Conservation (phyloP, 2,888 invertebrate genomes). For the Pemphredon lugubris region DNA sequence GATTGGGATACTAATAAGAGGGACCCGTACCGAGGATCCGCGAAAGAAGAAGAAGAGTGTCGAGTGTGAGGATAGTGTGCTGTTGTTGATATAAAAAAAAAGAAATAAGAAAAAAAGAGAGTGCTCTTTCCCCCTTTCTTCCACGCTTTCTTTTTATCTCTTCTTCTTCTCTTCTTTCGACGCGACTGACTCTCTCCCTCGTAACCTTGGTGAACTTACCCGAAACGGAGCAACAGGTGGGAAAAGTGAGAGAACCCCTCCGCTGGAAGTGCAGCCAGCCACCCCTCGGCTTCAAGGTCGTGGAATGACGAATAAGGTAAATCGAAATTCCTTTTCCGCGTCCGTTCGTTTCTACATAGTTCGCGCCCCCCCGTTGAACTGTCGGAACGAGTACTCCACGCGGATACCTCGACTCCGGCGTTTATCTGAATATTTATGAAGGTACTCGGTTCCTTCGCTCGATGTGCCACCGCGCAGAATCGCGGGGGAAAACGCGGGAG, state of each 20-base stretch:
- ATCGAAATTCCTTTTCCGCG: conserved; percentile 28
- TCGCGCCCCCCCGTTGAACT: neutral
- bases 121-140: conserved; percentile 26
- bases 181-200: conserved; percentile 4
- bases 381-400: conserved; percentile 1
- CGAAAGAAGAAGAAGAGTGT: conserved; percentile 51
- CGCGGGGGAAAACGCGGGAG: neutral
- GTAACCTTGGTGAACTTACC: neutral
- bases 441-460: conserved; percentile 4
- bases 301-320: conserved; percentile 80
- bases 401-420: neutral
- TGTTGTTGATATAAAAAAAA: conserved; percentile 55
- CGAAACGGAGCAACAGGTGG: conserved; percentile 30
- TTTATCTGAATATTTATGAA: conserved; percentile 65
- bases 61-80: conserved; percentile 62
- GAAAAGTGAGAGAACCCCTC: conserved; percentile 51
- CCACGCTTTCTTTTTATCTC: conserved; percentile 7
- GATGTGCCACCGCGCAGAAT: conserved; percentile 6
- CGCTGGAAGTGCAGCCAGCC: conserved; percentile 47
- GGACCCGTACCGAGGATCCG: conserved; percentile 4
- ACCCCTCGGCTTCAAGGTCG: conserved; percentile 64
- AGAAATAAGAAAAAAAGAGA: too few species aligned
- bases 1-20: conserved; percentile 40
- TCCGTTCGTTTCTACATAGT: too few species aligned
- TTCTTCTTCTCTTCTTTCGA: conserved; percentile 26